Conservation (phyloP, 2,888 invertebrate species). For the Autographa gamma region DNA sequence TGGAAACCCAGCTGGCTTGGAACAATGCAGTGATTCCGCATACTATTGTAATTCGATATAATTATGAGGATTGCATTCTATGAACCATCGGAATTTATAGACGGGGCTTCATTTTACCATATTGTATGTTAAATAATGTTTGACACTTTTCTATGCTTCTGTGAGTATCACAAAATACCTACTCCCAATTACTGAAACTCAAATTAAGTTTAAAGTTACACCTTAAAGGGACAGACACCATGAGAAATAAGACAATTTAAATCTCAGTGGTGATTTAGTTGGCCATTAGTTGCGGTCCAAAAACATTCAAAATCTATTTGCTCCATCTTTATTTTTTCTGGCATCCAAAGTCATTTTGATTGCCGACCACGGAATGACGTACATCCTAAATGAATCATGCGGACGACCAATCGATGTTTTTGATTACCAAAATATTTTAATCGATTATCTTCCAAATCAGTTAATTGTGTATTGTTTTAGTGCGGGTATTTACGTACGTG, state of each 20-base stretch:
- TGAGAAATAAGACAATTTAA: no score
- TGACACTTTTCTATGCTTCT: no score
- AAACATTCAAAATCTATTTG: not conserved
- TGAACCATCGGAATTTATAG: not conserved
- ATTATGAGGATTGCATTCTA: no score
- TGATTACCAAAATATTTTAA: slow-evolving; percentile 11
- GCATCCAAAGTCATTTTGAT: not conserved
- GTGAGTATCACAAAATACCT: no score
- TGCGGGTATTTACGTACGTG: slow-evolving; percentile 10
- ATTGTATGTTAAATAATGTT: not conserved
- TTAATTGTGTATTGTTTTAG: not conserved
- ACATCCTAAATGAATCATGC: not conserved
- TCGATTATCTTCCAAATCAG: slow-evolving; percentile 13
- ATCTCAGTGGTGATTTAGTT: no score
- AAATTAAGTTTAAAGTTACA: no score
- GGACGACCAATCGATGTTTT: not conserved
- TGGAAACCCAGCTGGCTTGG: not conserved
- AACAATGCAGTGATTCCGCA: not conserved
- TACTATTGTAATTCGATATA: not conserved
- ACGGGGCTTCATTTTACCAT: not conserved
- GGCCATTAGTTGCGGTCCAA: no score
- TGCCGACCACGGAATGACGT: not conserved
- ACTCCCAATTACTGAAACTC: no score
- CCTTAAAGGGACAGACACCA: no score
- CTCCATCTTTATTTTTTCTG: not conserved